Evolutionary conservation across 2,797 vertebrate genomes (phyloP), one percentile per base, ranked within the genome.

Genomic region (Anabas testudineus): DNA sequence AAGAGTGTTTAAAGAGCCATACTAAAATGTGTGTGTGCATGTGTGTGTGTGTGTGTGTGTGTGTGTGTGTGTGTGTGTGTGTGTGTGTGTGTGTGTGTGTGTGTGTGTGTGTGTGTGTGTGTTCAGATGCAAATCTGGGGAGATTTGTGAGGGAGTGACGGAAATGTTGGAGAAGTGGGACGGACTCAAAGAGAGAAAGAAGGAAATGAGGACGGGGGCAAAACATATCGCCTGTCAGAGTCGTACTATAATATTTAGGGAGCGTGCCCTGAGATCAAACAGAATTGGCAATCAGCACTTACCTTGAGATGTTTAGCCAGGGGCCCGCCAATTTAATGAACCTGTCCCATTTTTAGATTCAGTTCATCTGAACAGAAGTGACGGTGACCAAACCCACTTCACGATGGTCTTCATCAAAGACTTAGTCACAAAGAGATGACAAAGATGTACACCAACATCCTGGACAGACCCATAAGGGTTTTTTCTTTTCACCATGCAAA

Each of bases 271-370:
- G 63, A 78, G 60, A 72, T 75, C 71, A 26, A 63, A 58, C 60
- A 56, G 65, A 77, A 63, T 67, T 48, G 66, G 53, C 46, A 30
- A 65, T 74, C 54, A 60, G 69, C 62, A 47, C 64, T 84, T 64
- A 75, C 71, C 73, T 81, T 62, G 67, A 81, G 70, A 61, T 68
- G 46, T 82, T 84, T 51, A 48, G 58, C 56, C 56, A 54, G 56
- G 55, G 54, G 62, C 22, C 24, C 36, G 47, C 43, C 63, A 56
- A 42, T 56, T 52, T 62, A 53, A 76, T 54, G 52, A 71, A 51
- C 12, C 51, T 56, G 71, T 62, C 22, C 24, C 36, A 2, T 53
- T 53, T 24, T 45, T 65, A 63, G 51, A 1, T 1, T 10, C 51
- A 22, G 48, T 30, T 52, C 21, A 43, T 56, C 43, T 43, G 32